A percentile compares a stretch with the other conserved stretches of the same genome.
Evolutionary conservation across 2,113 vertebrate genomes (phyloP).

Genomic region (Arenaria interpres): DNA sequence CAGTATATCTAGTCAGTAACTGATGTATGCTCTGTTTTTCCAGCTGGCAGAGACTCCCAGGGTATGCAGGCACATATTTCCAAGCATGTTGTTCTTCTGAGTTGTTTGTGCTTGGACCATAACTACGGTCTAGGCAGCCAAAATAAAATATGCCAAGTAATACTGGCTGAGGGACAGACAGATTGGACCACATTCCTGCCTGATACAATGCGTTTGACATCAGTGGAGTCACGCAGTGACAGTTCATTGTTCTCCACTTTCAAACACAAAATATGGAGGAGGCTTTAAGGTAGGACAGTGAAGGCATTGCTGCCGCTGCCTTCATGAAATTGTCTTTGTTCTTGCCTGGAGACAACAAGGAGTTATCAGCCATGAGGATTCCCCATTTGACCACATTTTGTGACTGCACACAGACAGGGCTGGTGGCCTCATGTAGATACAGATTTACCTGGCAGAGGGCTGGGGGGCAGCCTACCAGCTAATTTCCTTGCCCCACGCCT

Average conservation of each 20-base stretch:
- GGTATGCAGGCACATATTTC: constrained; percentile 34
- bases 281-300: background rate
- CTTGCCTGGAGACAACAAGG: background rate
- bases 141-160: constrained; percentile 62
- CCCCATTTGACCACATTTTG: background rate
- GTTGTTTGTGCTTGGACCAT: constrained; percentile 55
- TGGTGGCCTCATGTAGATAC: background rate
- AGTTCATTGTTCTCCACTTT: constrained; percentile 63
- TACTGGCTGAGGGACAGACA: constrained; percentile 50
- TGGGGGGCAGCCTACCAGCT: background rate
- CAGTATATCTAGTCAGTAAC: constrained; percentile 20
- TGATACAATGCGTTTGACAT: constrained; percentile 12
- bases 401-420: background rate
- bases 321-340: background rate
- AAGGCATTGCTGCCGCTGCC: background rate
- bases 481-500: background rate
- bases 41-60: constrained; percentile 53
- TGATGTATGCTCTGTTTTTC: constrained; percentile 10
- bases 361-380: background rate
- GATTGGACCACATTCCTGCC: constrained; percentile 22
- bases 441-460: background rate
- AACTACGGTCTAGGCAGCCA: constrained; percentile 39
- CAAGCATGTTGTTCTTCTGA: constrained; percentile 38
- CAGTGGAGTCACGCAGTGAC: background rate
- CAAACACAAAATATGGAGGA: background rate